These are phyloP conservation scores for Etheostoma spectabile DNA, from an alignment of 2,113 vertebrate species.

Conservation along the genomic window DNA sequence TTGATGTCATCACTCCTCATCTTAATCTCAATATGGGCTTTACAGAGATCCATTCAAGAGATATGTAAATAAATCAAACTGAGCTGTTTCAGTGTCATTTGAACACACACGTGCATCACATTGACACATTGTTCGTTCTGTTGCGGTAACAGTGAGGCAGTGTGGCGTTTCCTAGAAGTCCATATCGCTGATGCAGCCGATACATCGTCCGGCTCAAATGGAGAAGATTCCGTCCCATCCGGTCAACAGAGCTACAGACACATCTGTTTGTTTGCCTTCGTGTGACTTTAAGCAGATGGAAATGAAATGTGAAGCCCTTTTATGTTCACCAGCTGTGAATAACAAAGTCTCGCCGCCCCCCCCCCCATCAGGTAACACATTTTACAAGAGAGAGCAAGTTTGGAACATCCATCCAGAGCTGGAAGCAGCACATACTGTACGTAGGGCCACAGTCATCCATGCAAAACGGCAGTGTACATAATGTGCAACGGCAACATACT, in stretches of 20 bases:
- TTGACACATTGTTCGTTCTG: slow-evolving; percentile 59
- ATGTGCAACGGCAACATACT: slow-evolving; percentile 29
- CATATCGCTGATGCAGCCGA: slow-evolving; percentile 51
- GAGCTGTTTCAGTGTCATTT: slow-evolving; percentile 29
- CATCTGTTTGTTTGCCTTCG: neutral
- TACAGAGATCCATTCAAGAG: slow-evolving; percentile 20
- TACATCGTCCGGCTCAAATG: slow-evolving; percentile 29
- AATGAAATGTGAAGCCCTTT: slow-evolving; percentile 65
- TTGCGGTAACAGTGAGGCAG: slow-evolving; percentile 70
- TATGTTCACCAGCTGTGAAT: slow-evolving; percentile 14
- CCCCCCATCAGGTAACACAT: slow-evolving; percentile 1
- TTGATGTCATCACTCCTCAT: slow-evolving; percentile 43
- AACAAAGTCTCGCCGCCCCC: slow-evolving; percentile 17
- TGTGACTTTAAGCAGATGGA: slow-evolving; percentile 28
- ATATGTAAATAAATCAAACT: slow-evolving; percentile 41
- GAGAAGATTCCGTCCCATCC: slow-evolving; percentile 7
- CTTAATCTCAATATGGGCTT: slow-evolving; percentile 58
- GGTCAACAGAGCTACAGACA: slow-evolving; percentile 18
- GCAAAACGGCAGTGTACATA: slow-evolving; percentile 43
- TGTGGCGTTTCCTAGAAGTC: slow-evolving; percentile 63
- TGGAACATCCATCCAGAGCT: slow-evolving; percentile 16
- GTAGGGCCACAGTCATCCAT: slow-evolving; percentile 33
- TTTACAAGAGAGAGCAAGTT: slow-evolving; percentile 12
- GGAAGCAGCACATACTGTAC: neutral
- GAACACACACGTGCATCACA: slow-evolving; percentile 39